Conservation (phyloP, 2,113 vertebrate genomes). For the Tyrannus savana region DNA sequence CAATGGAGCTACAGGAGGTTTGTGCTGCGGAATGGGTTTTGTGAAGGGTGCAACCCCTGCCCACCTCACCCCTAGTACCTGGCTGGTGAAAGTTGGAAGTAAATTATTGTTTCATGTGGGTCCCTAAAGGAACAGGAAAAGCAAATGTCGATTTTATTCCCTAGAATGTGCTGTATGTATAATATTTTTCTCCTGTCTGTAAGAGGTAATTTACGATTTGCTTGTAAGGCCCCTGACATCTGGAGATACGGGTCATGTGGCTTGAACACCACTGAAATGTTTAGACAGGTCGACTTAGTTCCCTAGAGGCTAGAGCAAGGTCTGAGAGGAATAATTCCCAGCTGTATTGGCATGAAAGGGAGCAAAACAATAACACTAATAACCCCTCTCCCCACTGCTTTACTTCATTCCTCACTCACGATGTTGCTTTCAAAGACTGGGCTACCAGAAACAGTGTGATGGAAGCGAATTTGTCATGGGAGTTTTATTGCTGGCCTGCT, state of each 20-base stretch:
- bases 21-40: background rate
- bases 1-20: background rate
- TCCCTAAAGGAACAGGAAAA: background rate
- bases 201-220: background rate
- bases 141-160: background rate
- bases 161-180: background rate
- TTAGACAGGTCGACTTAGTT: background rate
- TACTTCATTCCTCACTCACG: background rate
- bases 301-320: background rate
- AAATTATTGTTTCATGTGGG: background rate
- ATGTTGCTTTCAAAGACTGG: background rate
- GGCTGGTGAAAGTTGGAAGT: background rate
- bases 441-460: background rate
- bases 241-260: background rate
- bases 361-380: background rate
- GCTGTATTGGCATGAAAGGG: background rate
- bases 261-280: background rate
- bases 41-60: background rate
- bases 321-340: background rate
- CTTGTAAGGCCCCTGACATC: background rate
- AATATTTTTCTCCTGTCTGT: background rate
- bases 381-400: background rate
- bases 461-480: background rate
- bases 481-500: background rate
- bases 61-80: rapidly evolving